These are phyloP conservation scores for Cisticola juncidis DNA, from an alignment of 2,113 vertebrate genomes.

Conservation along the genomic window DNA sequence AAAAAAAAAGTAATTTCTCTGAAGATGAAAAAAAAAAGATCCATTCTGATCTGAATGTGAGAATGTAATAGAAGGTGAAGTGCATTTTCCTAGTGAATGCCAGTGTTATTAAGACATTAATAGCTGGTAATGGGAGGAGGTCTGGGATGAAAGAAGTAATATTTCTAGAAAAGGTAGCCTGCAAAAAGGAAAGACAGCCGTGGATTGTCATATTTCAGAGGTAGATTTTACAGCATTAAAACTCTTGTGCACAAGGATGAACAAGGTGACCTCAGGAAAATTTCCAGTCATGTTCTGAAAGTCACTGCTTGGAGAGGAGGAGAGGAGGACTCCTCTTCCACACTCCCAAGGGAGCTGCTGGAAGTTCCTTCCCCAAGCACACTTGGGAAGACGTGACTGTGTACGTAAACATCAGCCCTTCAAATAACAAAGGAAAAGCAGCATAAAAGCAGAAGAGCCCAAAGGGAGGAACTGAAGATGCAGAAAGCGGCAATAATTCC, in stretches of 20 bases:
- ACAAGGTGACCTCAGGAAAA: slow-evolving; percentile 16
- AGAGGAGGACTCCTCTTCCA: neutral
- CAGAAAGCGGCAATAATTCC: neutral
- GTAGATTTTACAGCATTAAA: neutral
- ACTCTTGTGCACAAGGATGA: neutral
- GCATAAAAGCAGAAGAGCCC: neutral
- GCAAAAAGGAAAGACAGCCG: neutral
- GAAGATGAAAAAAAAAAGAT: neutral
- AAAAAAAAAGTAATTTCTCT: neutral
- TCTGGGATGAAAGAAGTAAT: neutral
- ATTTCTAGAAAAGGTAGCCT: slow-evolving; percentile 1
- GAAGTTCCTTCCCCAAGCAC: neutral
- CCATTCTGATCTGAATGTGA: neutral
- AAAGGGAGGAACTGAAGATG: neutral
- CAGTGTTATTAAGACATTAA: slow-evolving; percentile 26
- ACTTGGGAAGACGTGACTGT: neutral
- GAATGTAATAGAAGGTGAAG: slow-evolving; percentile 15
- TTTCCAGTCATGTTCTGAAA: neutral
- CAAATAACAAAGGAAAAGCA: neutral
- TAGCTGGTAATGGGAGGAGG: neutral
- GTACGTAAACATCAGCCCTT: neutral
- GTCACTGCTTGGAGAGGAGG: neutral
- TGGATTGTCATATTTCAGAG: neutral
- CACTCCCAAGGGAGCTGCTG: neutral
- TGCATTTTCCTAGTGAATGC: slow-evolving; percentile 17